Conservation (phyloP, 1,140 invertebrate species). For the Hyles euphorbiae region DNA sequence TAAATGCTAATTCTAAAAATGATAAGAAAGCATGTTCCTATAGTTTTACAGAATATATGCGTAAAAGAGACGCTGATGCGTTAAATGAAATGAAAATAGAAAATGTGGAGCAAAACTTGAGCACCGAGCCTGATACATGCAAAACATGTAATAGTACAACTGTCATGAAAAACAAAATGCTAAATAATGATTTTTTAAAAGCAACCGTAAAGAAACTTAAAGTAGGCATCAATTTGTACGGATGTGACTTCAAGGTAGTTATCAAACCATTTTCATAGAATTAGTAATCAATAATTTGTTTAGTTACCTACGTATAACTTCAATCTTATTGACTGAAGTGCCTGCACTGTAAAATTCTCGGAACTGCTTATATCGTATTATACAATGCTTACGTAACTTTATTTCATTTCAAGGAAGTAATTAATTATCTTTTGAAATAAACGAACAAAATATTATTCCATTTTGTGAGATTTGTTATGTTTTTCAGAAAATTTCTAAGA, state of each 20-base stretch:
- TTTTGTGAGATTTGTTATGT: conserved; percentile 4
- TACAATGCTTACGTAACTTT: too few relatives aligned
- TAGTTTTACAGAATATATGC: conserved; percentile 56
- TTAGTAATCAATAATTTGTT: too few relatives aligned
- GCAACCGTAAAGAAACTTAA: conserved; percentile 58
- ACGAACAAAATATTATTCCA: too few relatives aligned
- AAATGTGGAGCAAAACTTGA: conserved; percentile 4
- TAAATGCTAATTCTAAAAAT: conserved; percentile 9
- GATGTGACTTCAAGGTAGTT: conserved; percentile 66
- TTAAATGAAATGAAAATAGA: conserved; percentile 5
- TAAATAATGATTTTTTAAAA: conserved; percentile 36
- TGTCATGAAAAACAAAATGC: conserved; percentile 41
- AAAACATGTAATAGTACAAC: conserved; percentile 51
- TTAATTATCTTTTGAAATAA: too few relatives aligned
- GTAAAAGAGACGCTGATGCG: conserved; percentile 33
- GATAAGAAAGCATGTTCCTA: conserved; percentile 25
- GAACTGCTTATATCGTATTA: too few relatives aligned
- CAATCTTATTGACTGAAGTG: too few relatives aligned
- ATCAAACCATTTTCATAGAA: background rate
- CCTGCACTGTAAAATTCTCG: too few relatives aligned
- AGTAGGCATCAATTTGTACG: conserved; percentile 64
- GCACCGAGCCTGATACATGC: conserved; percentile 23
- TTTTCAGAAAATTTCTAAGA: conserved; percentile 61
- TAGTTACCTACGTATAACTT: too few relatives aligned
- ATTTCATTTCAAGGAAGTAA: too few relatives aligned